Conservation (phyloP, 2,888 invertebrate species). For the Griposia aprilina region DNA sequence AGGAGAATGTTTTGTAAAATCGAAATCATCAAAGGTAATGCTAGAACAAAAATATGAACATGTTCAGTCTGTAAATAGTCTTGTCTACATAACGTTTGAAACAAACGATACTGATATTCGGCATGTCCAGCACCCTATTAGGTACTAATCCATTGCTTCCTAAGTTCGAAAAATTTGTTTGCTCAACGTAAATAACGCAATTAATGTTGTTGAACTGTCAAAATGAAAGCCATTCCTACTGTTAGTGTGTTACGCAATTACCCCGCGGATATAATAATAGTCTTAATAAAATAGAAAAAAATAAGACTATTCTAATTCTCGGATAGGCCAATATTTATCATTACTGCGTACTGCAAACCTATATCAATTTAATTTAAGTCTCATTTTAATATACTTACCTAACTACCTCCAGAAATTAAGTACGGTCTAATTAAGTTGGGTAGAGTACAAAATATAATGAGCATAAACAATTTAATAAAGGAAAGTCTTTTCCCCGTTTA, state of each 20-base stretch:
- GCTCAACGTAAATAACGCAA: no score
- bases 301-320: not conserved
- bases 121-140: no score
- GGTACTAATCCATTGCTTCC: no score
- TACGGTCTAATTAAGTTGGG: conserved; percentile 26
- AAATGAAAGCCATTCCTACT: no score
- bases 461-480: conserved; percentile 24
- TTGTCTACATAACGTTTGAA: not conserved
- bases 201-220: no score
- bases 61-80: not conserved
- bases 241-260: no score
- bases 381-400: not conserved
- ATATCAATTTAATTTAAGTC: not conserved
- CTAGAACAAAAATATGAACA: no score
- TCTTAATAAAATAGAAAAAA: not conserved
- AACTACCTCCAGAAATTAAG: not conserved
- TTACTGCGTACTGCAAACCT: not conserved
- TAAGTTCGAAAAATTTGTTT: no score
- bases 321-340: not conserved
- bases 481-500: not conserved
- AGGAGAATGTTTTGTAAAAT: not conserved
- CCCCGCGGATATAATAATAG: not conserved
- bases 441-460: conserved; percentile 8
- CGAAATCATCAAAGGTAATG: no score
- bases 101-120: not conserved